Percentiles rank a stretch among this genome's conserved stretches.
These are phyloP conservation scores for Watsonalla cultraria DNA, from an alignment of 2,888 invertebrate genomes.

Conservation along the genomic window DNA sequence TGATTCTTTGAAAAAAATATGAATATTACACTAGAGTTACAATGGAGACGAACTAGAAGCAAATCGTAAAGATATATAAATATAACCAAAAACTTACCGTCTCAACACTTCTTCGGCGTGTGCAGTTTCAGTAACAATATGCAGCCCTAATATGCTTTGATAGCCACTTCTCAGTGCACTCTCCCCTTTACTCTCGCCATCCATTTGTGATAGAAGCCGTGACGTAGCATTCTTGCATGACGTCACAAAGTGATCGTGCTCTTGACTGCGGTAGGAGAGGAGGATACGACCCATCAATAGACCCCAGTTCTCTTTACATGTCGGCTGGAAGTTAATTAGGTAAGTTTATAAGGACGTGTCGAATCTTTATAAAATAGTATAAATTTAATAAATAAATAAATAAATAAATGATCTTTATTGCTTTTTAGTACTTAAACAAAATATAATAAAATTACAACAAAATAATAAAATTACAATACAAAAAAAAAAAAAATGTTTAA, in stretches of 20 bases:
- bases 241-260: slow-evolving; percentile 46
- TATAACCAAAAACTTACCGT: slow-evolving; percentile 34
- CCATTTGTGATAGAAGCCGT: slow-evolving; percentile 54
- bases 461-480: too few relatives aligned
- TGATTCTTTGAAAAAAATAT: too few relatives aligned
- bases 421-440: too few relatives aligned
- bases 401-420: too few relatives aligned
- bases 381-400: too few relatives aligned
- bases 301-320: slow-evolving; percentile 82
- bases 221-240: slow-evolving; percentile 60
- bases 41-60: too few relatives aligned
- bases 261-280: slow-evolving; percentile 73
- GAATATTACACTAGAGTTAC: too few relatives aligned
- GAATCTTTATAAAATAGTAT: too few relatives aligned
- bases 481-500: too few relatives aligned
- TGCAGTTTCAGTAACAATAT: slow-evolving; percentile 62
- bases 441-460: too few relatives aligned
- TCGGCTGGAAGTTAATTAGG: slow-evolving; percentile 57
- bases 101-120: slow-evolving; percentile 55
- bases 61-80: not conserved
- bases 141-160: slow-evolving; percentile 64
- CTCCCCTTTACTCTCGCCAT: slow-evolving; percentile 59
- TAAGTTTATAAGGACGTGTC: too few relatives aligned
- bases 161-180: slow-evolving; percentile 65
- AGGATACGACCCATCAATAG: slow-evolving; percentile 86